Evolutionary conservation across 2,797 vertebrate genomes (phyloP).

Genomic region (Pogoniulus pusillus): DNA sequence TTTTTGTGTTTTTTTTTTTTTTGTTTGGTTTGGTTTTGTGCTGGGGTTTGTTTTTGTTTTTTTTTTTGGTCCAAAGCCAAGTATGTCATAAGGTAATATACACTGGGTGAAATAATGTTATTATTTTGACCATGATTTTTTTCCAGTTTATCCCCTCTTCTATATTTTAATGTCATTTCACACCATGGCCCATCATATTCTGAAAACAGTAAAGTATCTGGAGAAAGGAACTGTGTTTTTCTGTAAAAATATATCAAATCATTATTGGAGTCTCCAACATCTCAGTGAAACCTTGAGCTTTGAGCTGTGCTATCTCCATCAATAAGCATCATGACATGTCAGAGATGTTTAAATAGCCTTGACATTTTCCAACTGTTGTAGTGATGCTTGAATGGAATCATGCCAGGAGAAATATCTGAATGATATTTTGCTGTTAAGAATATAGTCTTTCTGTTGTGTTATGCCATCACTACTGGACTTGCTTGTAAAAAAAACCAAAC

Average conservation of each 20-base stretch:
- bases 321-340: fast-evolving
- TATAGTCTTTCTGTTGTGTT: background rate
- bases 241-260: background rate
- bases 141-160: background rate
- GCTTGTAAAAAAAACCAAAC: background rate
- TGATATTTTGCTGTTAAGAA: background rate
- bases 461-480: background rate
- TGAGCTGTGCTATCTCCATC: background rate
- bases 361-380: background rate
- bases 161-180: background rate
- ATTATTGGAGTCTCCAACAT: background rate
- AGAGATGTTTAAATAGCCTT: background rate
- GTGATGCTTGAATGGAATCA: background rate
- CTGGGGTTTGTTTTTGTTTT: too few relatives aligned
- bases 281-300: background rate
- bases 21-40: too few relatives aligned
- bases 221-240: background rate
- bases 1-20: too few relatives aligned
- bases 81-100: background rate
- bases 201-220: background rate
- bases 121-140: background rate
- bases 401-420: background rate
- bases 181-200: background rate
- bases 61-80: background rate
- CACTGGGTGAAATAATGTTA: background rate